Evolutionary conservation across 2,888 invertebrate genomes (phyloP), one percentile per base, ranked within the genome.

Genomic region (Seira musarum): DNA sequence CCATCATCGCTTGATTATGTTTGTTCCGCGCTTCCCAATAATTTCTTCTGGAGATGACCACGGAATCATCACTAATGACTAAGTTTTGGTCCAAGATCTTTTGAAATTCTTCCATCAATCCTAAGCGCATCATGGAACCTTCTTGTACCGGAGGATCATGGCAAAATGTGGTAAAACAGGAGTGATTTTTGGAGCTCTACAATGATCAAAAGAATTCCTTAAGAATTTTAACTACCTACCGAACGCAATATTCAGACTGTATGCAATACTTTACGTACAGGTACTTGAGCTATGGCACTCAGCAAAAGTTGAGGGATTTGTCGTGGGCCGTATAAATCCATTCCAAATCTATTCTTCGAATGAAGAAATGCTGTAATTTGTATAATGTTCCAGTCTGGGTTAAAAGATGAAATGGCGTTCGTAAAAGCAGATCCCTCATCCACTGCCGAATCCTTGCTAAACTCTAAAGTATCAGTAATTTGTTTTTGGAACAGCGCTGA

Each of bases 21-120:
- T 83, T 82, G 5, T 74, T 77, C 22, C 85, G 40, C 46, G 82
- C 81, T 35, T 85, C 83, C 85, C 85, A 85, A 68, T 85, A 85
- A 46, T 82, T 82, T 35, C 66, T 70, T 13, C 83, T 75, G 35
- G 71, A 80, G 53, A 81, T 74, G 15, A 82, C 81, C 24, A 68
- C 57, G 8, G 78, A 80, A 10, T 80, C 82, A 64, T 84, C 84
- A 75, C 83, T 85, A 22, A 85, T 83, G 10, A 81, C 65, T 19
- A 81, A 63, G 68, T 85, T 85, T 10, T 79, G 70, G 17, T 81
- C 80, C 63, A 85, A 76, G 21, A 85, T 71, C 60, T 81, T 81
- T 30, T 81, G 76, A 60, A 85, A 83, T 30, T 82, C 81, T 65
- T 85, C 84, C 46, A 84, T 53, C 22, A 85, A 65, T 17, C 84